Evolutionary conservation across 2,113 vertebrate species (phyloP).

Genomic region (Blennius ocellaris): DNA sequence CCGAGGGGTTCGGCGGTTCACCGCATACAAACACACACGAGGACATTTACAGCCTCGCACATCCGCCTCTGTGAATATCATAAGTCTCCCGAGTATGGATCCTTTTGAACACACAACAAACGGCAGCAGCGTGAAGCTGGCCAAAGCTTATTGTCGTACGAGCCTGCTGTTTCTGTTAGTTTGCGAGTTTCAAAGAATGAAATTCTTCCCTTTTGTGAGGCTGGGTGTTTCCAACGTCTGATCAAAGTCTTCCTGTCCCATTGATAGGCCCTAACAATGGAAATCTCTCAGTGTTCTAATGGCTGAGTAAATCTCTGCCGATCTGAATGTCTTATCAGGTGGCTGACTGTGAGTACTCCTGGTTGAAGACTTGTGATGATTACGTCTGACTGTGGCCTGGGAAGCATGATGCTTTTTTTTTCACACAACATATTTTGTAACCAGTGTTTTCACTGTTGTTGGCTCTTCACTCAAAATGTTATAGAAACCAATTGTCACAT

Average conservation of each 20-base stretch:
- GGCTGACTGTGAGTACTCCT: no score
- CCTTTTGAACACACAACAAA: conserved; percentile 70
- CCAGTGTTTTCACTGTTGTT: no score
- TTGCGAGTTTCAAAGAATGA: conserved; percentile 58
- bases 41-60: conserved; percentile 15
- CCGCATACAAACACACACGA: conserved; percentile 39
- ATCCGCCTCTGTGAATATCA: conserved; percentile 69
- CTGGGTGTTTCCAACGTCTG: conserved; percentile 55
- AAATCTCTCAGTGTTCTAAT: conserved; percentile 18
- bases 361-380: no score
- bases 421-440: no score
- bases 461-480: no score
- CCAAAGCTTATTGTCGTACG: conserved; percentile 58
- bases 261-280: conserved; percentile 73
- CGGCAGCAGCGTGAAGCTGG: conserved; percentile 62
- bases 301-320: neutral
- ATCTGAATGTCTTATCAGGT: conserved; percentile 14
- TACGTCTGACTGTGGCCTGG: no score
- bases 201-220: conserved; percentile 60
- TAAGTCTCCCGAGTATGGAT: conserved; percentile 42
- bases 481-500: no score
- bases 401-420: no score
- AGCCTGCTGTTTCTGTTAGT: conserved; percentile 52
- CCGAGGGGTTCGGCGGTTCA: conserved; percentile 45
- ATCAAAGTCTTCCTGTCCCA: conserved; percentile 80